phyloP scores from a whole-genome alignment of 2,888 invertebrate genomes.

The Diaprepes abbreviatus region DNA sequence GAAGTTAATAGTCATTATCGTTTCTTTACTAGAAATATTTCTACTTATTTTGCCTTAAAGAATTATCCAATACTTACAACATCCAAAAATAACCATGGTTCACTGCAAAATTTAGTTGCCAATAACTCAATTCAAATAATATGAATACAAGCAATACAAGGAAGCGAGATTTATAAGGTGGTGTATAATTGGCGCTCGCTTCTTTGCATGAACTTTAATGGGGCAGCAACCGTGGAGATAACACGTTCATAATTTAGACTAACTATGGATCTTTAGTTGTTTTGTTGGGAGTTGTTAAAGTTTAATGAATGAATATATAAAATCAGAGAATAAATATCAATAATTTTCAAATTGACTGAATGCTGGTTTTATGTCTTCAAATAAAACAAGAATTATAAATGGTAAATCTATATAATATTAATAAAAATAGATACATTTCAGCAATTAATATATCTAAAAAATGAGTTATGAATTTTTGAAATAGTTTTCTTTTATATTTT shows the following conservation, averaged over 20 bases:
- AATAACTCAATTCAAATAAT: constrained; percentile 32
- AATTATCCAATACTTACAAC: too few species aligned
- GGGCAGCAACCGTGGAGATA: constrained; percentile 58
- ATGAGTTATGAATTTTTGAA: too few species aligned
- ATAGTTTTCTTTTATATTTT: too few species aligned
- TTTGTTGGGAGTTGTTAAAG: constrained; percentile 53
- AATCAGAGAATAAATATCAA: background rate
- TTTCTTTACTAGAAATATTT: too few species aligned
- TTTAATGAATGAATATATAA: background rate
- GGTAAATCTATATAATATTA: too few species aligned
- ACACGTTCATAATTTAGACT: constrained; percentile 63
- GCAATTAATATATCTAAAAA: too few species aligned
- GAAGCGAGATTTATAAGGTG: constrained; percentile 61
- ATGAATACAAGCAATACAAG: constrained; percentile 25
- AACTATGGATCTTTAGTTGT: constrained; percentile 62
- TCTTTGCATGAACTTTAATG: constrained; percentile 64
- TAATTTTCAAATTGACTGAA: too few species aligned
- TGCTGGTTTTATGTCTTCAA: too few species aligned
- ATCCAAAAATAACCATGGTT: background rate
- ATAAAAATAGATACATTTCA: too few species aligned
- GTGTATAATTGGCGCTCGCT: constrained; percentile 64
- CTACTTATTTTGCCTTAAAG: too few species aligned
- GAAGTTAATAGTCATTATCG: too few species aligned
- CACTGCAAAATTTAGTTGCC: background rate
- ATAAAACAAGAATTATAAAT: too few species aligned